These are phyloP conservation scores for Lagothrix lagotricha DNA, from an alignment of 2,797 vertebrate species.

Conservation along the genomic window DNA sequence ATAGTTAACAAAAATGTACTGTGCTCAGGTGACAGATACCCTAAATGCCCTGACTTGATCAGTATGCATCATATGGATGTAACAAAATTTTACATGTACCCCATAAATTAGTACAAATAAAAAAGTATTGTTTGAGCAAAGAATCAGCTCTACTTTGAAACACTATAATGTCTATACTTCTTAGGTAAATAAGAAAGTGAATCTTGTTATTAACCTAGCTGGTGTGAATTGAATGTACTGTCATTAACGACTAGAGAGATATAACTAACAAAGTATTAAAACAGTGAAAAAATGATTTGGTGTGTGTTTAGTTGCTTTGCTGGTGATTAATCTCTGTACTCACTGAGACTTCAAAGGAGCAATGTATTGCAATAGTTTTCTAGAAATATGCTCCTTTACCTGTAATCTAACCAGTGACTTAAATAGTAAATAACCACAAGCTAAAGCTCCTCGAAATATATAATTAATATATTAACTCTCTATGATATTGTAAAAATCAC, in stretches of 20 bases:
- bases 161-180: neutral
- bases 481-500: neutral
- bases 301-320: neutral
- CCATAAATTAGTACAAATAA: neutral
- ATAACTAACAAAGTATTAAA: constrained; percentile 16
- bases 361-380: neutral
- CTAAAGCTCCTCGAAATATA: neutral
- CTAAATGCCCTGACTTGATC: neutral
- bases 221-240: neutral
- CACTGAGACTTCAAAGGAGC: neutral
- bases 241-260: neutral
- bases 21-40: neutral
- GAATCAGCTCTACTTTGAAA: neutral
- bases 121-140: neutral
- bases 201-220: constrained; percentile 17
- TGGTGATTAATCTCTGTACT: neutral
- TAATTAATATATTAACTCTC: neutral
- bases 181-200: constrained; percentile 9
- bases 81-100: neutral
- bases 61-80: neutral
- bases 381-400: neutral
- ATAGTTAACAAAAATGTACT: neutral
- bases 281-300: neutral
- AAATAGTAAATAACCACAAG: neutral
- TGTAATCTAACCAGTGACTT: neutral